phyloP scores from a whole-genome alignment of 2,888 invertebrate species.

The Tiphia femorata region DNA sequence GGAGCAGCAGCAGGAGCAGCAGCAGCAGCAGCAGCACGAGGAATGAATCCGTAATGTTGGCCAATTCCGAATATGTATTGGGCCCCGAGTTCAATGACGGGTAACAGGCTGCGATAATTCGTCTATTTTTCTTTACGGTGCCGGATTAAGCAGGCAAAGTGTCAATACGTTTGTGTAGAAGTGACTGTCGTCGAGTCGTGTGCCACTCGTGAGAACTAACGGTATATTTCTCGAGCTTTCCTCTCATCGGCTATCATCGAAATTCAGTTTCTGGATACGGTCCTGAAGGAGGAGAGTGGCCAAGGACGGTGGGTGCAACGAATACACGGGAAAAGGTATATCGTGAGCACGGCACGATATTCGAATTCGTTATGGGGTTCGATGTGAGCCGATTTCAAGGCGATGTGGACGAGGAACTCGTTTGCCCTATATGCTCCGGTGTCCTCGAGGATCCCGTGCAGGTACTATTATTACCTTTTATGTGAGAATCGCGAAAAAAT shows the following conservation, averaged over 20 bases:
- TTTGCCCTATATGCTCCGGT: slow-evolving; percentile 96
- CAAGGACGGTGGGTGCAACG: not conserved
- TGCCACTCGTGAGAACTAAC: slow-evolving; percentile 1
- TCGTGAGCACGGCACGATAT: not conserved
- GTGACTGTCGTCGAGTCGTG: slow-evolving; percentile 1
- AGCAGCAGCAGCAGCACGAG: no score
- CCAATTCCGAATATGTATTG: no score
- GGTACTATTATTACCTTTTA: slow-evolving; percentile 71
- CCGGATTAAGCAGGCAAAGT: not conserved
- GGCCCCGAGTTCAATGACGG: no score
- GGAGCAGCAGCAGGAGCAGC: no score
- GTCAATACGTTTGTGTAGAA: slow-evolving; percentile 1
- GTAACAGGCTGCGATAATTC: no score
- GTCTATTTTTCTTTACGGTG: no score
- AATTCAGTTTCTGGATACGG: not conserved
- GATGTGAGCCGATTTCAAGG: slow-evolving; percentile 94
- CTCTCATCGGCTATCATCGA: not conserved
- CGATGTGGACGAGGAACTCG: slow-evolving; percentile 95
- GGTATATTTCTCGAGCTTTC: not conserved
- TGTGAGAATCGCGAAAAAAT: slow-evolving; percentile 6
- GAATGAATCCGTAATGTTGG: no score
- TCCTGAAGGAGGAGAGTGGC: not conserved
- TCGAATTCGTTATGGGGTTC: slow-evolving; percentile 83
- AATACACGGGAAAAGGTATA: not conserved
- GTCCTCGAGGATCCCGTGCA: slow-evolving; percentile 96